Evolutionary conservation across 2,888 invertebrate genomes (phyloP), one percentile per base, ranked within the genome.

Genomic region (Phalera bucephala): DNA sequence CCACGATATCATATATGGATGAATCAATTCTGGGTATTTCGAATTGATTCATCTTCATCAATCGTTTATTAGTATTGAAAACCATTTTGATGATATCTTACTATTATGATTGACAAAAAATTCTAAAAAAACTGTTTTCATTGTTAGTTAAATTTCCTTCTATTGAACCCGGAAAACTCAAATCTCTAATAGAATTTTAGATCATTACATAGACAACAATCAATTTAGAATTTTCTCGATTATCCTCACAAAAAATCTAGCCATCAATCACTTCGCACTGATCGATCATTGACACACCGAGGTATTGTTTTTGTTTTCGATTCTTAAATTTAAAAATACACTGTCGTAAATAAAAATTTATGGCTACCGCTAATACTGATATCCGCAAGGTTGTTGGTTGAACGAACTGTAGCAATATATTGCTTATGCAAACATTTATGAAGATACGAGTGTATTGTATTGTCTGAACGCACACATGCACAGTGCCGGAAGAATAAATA

Each of bases 371-470:
- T 46, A 48, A 46, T 48, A 49, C 59, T 53, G 63, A 63, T 67
- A 63, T 63, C 54, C 53, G 39, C 65, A 69, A 69, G 69, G 71
- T 68, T 72, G 60, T 26, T 33, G 49, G 72, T 68, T 74, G 62
- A 72, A 72, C 40, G 64, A 69, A 71, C 73, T 61, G 41, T 40
- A 36, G 51, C 39, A 39, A 45, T 51, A 40, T 40, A 32, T 30
- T 32, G 14, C 27, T 4, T 8, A 27, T n/a, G n/a, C 27, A 27
- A 27, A 14, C 9, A 27, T 27, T 17, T 17, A 17, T 12, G 12
- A 25, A 12, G 12, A 12, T 25, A 12, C 7, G 25, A 5, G n/a
- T 14, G n/a, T 14, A 14, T 14, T n/a, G 14, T 7, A 27, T 27
- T 13, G 14, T 14, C 9, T 4, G 14, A 14, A 27, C 14, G 14